Evolutionary conservation across 2,113 vertebrate genomes (phyloP), one percentile per base, ranked within the genome.

Genomic region (Nothobranchius furzeri): DNA sequence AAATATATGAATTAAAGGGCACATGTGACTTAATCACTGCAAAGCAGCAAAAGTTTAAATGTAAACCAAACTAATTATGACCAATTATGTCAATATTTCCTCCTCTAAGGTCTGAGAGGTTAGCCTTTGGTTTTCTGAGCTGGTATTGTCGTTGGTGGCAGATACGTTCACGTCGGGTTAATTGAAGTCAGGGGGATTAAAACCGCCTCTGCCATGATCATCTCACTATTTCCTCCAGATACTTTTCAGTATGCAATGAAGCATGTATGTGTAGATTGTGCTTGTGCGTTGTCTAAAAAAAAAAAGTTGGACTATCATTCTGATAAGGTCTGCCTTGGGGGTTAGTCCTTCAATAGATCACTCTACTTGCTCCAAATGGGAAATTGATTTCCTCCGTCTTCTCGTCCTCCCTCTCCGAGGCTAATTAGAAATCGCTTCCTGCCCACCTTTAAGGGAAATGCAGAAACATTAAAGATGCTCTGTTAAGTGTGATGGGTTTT

Each of bases 171-270:
- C 20, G 1, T 47, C 40, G 73, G 85, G 85, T 87, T 90, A 86
- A 89, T 90, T 91, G 80, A 90, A 88, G 88, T 87, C 84, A 84
- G 55, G 69, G 67, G 73, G 73, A 82, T 87, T 87, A 75, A 83
- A 84, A 86, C 76, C 12, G 20, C 72, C 59, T 73, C 78, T 75
- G 62, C 69, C 85, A 68, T 78, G 84, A 91, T 81, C 76, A 70
- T 40, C 53, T 53, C 11, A 20, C 56, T 83, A 48, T 37, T 56
- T 4, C 14, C 30, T 4, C 30, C 6, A 85, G 75, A 84, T 76
- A 68, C 68, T 60, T 6, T 52, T 83, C 78, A 75, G 70, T 56
- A 68, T 81, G 64, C 71, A 65, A 36, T 1, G 15, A 55, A 35
- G 36, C 6, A 4, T 43, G 60, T 9, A 4, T 30, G 24, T 42